Evolutionary conservation across 2,113 vertebrate species (phyloP), one percentile per base, ranked within the genome.

Genomic region (Verasper variegatus): DNA sequence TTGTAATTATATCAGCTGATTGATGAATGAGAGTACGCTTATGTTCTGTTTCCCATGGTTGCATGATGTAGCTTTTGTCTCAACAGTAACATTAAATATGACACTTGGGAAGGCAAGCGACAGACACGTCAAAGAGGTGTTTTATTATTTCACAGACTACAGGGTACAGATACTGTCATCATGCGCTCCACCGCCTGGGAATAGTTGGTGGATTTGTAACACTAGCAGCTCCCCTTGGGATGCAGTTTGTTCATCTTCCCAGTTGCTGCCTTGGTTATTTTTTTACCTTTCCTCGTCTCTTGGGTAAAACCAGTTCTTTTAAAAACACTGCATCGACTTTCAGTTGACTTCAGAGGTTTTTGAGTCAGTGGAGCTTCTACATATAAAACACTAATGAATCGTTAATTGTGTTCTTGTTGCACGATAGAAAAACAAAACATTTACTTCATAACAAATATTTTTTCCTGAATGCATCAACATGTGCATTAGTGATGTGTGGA

Each of bases 1-100:
- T 77, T 37, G 74, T 80, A 69, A 80, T 88, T 85, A 82, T 45
- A 57, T 24, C 7, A 24, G 78, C 80, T 89, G 84, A 91, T 85
- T 85, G 80, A 88, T 87, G 84, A 78, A 26, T 20, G 45, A 4
- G 12, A 2, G 18, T 5, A 54, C 14, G 21, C 42, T 23, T 11
- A 13, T 54, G 56, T 31, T 27, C 68, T 31, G 10, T 87, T 84
- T 78, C 55, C 62, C 57, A 42, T 62, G 51, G 20, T n/a, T 54
- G 2, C 51, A 54, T 1, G 20, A n/a, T 54, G 51, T 21, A 8
- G 51, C 20, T n/a, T 54, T 20, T 54, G 51, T 54, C 51, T 54
- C 3, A 54, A 21, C 51, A n/a, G 51, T n/a, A 54, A 54, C 51
- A 54, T 54, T 54, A n/a, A 21, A 54, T n/a, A 10, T n/a, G 51